Percentiles rank a stretch among this genome's conserved stretches.
Evolutionary conservation across 2,113 vertebrate genomes (phyloP).

Genomic region (Lanius ludovicianus): DNA sequence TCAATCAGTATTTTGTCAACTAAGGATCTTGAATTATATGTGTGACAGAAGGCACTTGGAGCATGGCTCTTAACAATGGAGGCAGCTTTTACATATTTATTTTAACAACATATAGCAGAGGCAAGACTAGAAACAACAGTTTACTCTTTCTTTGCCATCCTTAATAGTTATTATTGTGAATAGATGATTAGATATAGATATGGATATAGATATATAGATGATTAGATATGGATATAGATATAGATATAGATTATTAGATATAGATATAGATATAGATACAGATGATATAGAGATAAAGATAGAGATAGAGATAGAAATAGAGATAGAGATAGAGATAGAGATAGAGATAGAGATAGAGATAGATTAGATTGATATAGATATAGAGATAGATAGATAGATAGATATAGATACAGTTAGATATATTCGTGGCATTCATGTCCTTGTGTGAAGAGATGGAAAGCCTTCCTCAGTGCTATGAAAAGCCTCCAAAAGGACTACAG

Average conservation of each 20-base stretch:
- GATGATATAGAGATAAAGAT: too few relatives aligned
- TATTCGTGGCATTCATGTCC: background rate
- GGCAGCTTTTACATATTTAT: background rate
- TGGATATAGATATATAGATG: too few relatives aligned
- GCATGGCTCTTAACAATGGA: background rate
- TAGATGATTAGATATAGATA: too few relatives aligned
- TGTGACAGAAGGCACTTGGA: background rate
- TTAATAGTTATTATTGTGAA: background rate
- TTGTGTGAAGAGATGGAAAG: background rate
- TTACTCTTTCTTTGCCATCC: background rate
- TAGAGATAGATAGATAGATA: too few relatives aligned
- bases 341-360: too few relatives aligned
- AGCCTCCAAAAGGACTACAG: background rate
- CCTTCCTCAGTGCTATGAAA: background rate
- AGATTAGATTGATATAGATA: too few relatives aligned
- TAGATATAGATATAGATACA: too few relatives aligned
- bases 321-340: too few relatives aligned
- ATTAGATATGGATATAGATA: too few relatives aligned
- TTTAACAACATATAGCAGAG: background rate
- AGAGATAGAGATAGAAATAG: too few relatives aligned
- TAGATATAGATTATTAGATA: too few relatives aligned
- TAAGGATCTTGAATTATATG: background rate
- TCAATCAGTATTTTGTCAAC: background rate
- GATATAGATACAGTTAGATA: too few relatives aligned
- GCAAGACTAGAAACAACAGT: background rate